A percentile compares a stretch with the other conserved stretches of the same genome.
Conservation (phyloP, 2,888 invertebrate genomes). For the Heteromyza rotundicornis region DNA sequence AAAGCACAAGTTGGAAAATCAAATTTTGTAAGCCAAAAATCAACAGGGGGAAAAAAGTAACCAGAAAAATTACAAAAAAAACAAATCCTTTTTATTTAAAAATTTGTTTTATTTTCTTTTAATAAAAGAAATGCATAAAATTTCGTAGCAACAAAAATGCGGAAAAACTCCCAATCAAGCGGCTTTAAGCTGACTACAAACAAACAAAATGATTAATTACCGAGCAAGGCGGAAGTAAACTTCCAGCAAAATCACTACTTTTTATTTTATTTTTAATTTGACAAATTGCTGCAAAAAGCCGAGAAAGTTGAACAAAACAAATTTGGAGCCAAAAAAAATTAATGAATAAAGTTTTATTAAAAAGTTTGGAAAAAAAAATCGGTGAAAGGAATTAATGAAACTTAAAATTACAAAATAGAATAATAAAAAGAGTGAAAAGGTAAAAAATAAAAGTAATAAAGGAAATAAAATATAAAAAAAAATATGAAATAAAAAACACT, state of each 20-base stretch:
- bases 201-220: conserved; percentile 23
- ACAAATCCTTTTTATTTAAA: too few species aligned
- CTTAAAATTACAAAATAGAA: conserved; percentile 15
- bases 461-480: conserved; percentile 15
- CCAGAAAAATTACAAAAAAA: not conserved
- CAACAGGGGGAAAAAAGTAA: too few species aligned
- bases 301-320: conserved; percentile 24
- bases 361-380: conserved; percentile 17
- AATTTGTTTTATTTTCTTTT: too few species aligned
- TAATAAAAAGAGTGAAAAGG: not conserved
- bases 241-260: too few species aligned
- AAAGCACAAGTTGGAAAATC: not conserved
- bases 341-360: conserved; percentile 54
- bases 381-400: conserved; percentile 36
- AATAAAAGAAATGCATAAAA: too few species aligned
- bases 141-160: too few species aligned
- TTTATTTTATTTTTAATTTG: conserved; percentile 22
- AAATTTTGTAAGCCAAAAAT: not conserved
- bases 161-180: not conserved
- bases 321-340: conserved; percentile 47
- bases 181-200: not conserved
- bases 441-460: conserved; percentile 16
- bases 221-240: not conserved
- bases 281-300: conserved; percentile 41
- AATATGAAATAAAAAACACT: not conserved